phyloP scores from a whole-genome alignment of 2,888 invertebrate species.

The Ethmia dodecea region DNA sequence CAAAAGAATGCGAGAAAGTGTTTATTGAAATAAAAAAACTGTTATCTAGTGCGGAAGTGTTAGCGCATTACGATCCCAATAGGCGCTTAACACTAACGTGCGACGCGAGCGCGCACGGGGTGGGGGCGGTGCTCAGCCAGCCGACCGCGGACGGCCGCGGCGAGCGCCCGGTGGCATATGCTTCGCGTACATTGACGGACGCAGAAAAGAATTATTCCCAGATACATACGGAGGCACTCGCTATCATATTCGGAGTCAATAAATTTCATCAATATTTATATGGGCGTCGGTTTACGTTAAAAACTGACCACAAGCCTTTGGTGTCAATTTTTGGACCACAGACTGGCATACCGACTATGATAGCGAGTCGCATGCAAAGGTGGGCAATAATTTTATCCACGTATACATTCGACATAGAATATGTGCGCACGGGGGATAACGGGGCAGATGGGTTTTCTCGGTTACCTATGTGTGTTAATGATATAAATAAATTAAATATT shows the following conservation, averaged over 20 bases:
- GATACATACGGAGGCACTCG: slow-evolving; percentile 13
- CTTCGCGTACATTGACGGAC: slow-evolving; percentile 9
- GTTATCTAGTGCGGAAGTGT: too few relatives aligned
- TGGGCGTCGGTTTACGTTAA: slow-evolving; percentile 5
- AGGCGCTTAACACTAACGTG: too few relatives aligned
- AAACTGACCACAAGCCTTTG: slow-evolving; percentile 12
- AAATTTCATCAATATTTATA: slow-evolving; percentile 16
- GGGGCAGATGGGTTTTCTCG: too few relatives aligned
- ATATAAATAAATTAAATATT: not conserved
- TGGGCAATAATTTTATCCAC: slow-evolving; percentile 10
- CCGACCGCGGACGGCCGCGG: too few relatives aligned
- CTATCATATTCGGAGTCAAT: slow-evolving; percentile 10
- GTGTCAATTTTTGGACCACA: slow-evolving; percentile 8
- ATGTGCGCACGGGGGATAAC: slow-evolving; percentile 8
- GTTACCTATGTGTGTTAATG: not conserved
- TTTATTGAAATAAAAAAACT: too few relatives aligned
- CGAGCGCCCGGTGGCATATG: slow-evolving; percentile 13
- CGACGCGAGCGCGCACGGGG: too few relatives aligned
- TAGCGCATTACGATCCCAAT: too few relatives aligned
- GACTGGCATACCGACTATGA: slow-evolving; percentile 7
- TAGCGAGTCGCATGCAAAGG: slow-evolving; percentile 11
- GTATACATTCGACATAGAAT: slow-evolving; percentile 10
- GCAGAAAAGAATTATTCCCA: too few relatives aligned
- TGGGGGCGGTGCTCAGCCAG: too few relatives aligned
- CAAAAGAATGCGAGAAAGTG: too few relatives aligned